Evolutionary conservation across 1,140 invertebrate species (phyloP), one percentile per base, ranked within the genome.

Genomic region (Caerostris darwini): DNA sequence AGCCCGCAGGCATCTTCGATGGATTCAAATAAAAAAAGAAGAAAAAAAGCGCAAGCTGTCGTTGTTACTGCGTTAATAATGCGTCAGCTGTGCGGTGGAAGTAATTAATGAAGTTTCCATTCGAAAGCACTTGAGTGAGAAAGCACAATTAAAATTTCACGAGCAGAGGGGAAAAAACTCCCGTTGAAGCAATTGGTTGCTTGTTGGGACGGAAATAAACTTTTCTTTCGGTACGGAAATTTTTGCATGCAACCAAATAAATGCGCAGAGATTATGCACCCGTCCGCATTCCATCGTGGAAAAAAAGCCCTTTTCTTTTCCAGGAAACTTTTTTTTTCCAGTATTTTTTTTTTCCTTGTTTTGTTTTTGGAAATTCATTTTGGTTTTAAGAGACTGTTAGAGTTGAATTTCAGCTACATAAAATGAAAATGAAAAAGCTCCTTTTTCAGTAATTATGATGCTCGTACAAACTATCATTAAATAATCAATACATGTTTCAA

Each of bases 51-150:
- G 58, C 71, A 92, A 92, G 90, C 90, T 92, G 90, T 77, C 61
- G 91, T 86, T 86, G 81, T 71, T 86, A 85, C 82, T 59, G 82
- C 91, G 91, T 92, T 92, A 92, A 92, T 92, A 92, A 92, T 92
- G 91, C 91, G 91, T 92, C 91, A 92, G 91, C 91, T 92, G 91
- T 86, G 82, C 83, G 64, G 61, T 81, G 91, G 91, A 92, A 92
- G 91, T 92, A 92, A 92, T 92, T 92, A 92, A 92, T 92, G 91
- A 86, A 92, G 91, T 92, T 92, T 92, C 91, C 91, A 86, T 92
- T 92, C 91, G 57, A 92, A 56, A 56, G 91, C 91, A 86, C 91
- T 92, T 92, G 91, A 92, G 82, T 92, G 91, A 92, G 82, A 86
- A 86, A 82, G 82, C 81, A 92, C 91, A 92, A 92, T 92, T 92